Conservation (phyloP, 92 coral and sea anemone species). For the Parazoanthus darwini region DNA sequence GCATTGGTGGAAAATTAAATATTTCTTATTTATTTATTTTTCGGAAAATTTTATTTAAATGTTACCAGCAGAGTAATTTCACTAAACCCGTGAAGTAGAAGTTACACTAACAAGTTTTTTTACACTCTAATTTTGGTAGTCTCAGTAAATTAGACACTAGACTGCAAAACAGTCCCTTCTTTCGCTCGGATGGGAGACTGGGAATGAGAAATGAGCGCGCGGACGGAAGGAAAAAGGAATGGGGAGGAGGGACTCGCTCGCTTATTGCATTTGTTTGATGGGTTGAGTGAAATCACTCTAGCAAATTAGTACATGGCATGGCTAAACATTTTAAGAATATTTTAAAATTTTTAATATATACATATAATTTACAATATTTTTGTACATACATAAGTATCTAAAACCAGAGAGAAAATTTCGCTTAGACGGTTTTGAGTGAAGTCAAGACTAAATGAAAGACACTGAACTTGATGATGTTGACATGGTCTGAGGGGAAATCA, state of each 20-base stretch:
- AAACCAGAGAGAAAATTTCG: not conserved
- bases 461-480: too few species aligned
- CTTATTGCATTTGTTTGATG: not conserved
- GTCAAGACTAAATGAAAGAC: not conserved
- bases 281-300: not conserved
- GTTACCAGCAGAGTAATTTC: not conserved
- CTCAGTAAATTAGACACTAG: not conserved
- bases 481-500: too few species aligned
- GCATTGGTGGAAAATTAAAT: not conserved
- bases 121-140: too few species aligned
- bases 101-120: too few species aligned
- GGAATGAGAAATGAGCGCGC: too few species aligned
- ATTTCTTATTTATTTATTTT: not conserved
- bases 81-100: too few species aligned
- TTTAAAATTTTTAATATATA: constrained; percentile 8
- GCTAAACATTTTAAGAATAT: not conserved
- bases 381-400: not conserved
- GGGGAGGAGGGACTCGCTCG: too few species aligned
- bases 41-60: not conserved
- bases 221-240: too few species aligned
- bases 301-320: not conserved
- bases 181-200: too few species aligned
- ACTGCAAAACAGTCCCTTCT: too few species aligned
- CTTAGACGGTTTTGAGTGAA: not conserved
- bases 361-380: constrained; percentile 26